A percentile compares a stretch with the other conserved stretches of the same genome.
Conservation (phyloP, 2,113 vertebrate species). For the Xenopus borealis region DNA sequence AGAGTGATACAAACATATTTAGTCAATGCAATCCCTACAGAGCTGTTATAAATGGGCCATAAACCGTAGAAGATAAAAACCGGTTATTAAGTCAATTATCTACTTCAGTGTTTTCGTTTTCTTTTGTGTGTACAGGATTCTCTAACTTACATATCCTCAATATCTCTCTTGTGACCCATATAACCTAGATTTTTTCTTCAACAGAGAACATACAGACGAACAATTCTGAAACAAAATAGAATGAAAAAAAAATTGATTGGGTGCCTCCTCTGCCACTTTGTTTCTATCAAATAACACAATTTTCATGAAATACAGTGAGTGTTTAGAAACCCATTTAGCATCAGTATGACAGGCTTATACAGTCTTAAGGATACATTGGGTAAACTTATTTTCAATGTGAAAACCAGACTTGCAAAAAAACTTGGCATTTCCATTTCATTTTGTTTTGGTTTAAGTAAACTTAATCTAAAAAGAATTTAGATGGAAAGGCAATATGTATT, state of each 20-base stretch:
- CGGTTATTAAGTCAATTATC: slow-evolving; percentile 45
- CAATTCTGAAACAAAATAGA: slow-evolving; percentile 46
- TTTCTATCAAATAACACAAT: slow-evolving; percentile 45
- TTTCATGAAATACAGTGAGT: slow-evolving; percentile 34
- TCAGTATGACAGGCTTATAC: slow-evolving; percentile 22
- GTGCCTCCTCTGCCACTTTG: slow-evolving; percentile 36
- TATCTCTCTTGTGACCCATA: slow-evolving; percentile 46
- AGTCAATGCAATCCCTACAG: slow-evolving; percentile 39
- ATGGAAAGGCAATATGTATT: background rate
- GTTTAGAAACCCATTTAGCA: slow-evolving; percentile 35
- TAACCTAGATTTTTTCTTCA: slow-evolving; percentile 46
- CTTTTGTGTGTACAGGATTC: slow-evolving; percentile 43
- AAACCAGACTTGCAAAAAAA: too few relatives aligned
- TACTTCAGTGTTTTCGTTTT: slow-evolving; percentile 47
- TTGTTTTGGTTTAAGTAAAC: too few relatives aligned
- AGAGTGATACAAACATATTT: slow-evolving; percentile 37
- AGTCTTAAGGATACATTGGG: slow-evolving; percentile 21
- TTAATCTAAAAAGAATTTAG: too few relatives aligned
- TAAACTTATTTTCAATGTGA: slow-evolving; percentile 12
- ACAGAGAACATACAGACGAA: slow-evolving; percentile 37
- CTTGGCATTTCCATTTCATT: too few relatives aligned
- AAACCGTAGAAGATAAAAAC: slow-evolving; percentile 46
- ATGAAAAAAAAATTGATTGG: slow-evolving; percentile 46
- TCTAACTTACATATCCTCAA: slow-evolving; percentile 46
- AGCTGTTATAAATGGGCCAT: slow-evolving; percentile 40